phyloP scores from a whole-genome alignment of 2,797 vertebrate species.

The Stomatorhinus walkeri region DNA sequence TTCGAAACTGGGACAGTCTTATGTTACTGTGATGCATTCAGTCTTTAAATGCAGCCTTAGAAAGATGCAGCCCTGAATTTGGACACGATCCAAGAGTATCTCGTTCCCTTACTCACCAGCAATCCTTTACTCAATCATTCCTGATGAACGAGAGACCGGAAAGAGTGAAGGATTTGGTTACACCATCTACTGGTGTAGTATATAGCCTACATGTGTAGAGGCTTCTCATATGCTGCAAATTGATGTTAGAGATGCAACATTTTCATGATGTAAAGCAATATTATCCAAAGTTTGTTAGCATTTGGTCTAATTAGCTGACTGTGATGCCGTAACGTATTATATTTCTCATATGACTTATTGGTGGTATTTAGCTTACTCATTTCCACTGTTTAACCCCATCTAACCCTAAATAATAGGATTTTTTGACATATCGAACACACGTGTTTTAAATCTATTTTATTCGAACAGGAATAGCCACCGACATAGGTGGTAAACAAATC shows the following conservation, averaged over 20 bases:
- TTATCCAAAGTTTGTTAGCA: background rate
- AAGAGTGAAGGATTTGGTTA: background rate
- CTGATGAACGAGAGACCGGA: background rate
- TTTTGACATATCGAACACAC: background rate
- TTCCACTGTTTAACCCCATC: background rate
- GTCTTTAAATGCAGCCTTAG: background rate
- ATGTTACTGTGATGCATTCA: background rate
- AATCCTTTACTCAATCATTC: background rate
- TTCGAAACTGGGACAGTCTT: background rate
- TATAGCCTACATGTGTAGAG: background rate
- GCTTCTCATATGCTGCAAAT: background rate
- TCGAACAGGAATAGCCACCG: background rate
- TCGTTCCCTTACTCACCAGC: background rate
- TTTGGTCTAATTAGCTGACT: background rate
- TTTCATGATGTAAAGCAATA: background rate
- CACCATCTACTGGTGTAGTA: background rate
- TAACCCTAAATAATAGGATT: background rate
- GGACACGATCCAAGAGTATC: background rate
- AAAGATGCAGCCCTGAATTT: background rate
- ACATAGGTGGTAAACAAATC: background rate
- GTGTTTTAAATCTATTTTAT: background rate
- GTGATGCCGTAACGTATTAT: background rate
- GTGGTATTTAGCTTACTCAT: background rate
- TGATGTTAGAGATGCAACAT: background rate
- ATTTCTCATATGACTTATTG: background rate